Percentiles rank a stretch among this genome's conserved stretches.
These are phyloP conservation scores for Trissolcus brochymenae DNA, from an alignment of 2,888 invertebrate genomes.

Conservation along the genomic window DNA sequence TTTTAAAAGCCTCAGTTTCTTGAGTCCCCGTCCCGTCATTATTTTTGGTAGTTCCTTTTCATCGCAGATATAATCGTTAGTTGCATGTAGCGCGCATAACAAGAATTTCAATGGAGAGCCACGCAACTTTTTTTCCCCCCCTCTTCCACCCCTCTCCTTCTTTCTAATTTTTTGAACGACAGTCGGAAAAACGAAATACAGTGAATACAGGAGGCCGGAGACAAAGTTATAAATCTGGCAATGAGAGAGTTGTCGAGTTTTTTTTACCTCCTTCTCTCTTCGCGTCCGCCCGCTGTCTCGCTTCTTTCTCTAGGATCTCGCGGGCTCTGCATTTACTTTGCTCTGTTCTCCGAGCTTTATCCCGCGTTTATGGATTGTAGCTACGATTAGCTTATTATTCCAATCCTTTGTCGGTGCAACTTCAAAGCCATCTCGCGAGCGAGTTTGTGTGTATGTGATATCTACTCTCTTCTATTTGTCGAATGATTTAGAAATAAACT, in stretches of 20 bases:
- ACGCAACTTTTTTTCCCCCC: constrained; percentile 39
- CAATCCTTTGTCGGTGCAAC: constrained; percentile 66
- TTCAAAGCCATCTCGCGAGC: constrained; percentile 57
- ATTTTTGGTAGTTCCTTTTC: constrained; percentile 36
- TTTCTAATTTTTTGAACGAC: constrained; percentile 50
- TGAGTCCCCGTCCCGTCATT: constrained; percentile 21
- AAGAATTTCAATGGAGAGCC: constrained; percentile 46
- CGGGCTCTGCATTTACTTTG: constrained; percentile 54
- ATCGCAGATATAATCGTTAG: constrained; percentile 44
- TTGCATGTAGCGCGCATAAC: constrained; percentile 15
- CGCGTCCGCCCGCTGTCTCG: constrained; percentile 43
- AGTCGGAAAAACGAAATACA: constrained; percentile 51
- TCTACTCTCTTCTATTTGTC: constrained; percentile 23
- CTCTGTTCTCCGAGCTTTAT: constrained; percentile 49
- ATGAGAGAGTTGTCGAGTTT: constrained; percentile 45
- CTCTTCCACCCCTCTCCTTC: constrained; percentile 6
- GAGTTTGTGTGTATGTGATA: constrained; percentile 39
- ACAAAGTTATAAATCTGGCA: constrained; percentile 58
- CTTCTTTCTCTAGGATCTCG: constrained; percentile 44
- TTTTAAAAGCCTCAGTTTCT: constrained; percentile 35
- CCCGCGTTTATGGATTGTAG: constrained; percentile 56
- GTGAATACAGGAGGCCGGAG: constrained; percentile 35
- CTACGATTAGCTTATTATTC: constrained; percentile 71
- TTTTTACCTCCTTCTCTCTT: constrained; percentile 42
- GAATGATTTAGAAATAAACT: neutral